Evolutionary conservation across 2,888 invertebrate genomes (phyloP), one percentile per base, ranked within the genome.

Genomic region (Drosophila subsilvestris): DNA sequence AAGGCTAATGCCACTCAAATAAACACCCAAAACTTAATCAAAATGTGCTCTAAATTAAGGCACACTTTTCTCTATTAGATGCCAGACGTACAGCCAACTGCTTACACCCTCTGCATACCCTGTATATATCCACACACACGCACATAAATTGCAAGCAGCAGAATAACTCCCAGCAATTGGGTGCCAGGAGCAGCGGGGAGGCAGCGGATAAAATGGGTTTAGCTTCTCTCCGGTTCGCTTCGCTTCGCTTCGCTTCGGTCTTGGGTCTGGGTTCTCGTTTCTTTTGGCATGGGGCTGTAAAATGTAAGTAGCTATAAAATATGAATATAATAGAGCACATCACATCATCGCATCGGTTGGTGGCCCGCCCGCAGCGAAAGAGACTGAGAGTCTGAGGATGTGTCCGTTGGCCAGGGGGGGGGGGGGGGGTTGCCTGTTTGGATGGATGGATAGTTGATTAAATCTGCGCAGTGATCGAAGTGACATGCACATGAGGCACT

Each of bases 221-320:
- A 37, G 37, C 37, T n/a, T 37, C 37, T 37, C 14, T 37, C 37
- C 37, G 14, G 32, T 6, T 7, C 37, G 37, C 6, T 14, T 37
- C 14, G 29, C 32, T 37, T 14, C 32, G 32, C 14, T 37, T n/a
- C n/a, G n/a, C 14, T 14, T 7, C 6, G 6, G 12, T 37, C 14
- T 37, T 27, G 27, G 37, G 6, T 37, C 37, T 10, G 14, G 54
- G 22, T 6, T 37, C 12, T 14, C 2, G 27, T 5, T 3, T n/a
- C 14, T 37, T 7, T 14, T 10, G n/a, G 54, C 56, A 25, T 63
- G 53, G 63, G 59, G 76, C 63, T 62, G 75, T 79, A 79, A 81
- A 80, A 82, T 72, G 82, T 80, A 81, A 81, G 81, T 83, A 81
- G 83, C 81, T 82, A 81, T 81, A 81, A 81, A 81, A 82, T 81